A percentile compares a stretch with the other conserved stretches of the same genome.
Conservation (phyloP, 2,113 vertebrate species). For the Triplophysa tibetana region DNA sequence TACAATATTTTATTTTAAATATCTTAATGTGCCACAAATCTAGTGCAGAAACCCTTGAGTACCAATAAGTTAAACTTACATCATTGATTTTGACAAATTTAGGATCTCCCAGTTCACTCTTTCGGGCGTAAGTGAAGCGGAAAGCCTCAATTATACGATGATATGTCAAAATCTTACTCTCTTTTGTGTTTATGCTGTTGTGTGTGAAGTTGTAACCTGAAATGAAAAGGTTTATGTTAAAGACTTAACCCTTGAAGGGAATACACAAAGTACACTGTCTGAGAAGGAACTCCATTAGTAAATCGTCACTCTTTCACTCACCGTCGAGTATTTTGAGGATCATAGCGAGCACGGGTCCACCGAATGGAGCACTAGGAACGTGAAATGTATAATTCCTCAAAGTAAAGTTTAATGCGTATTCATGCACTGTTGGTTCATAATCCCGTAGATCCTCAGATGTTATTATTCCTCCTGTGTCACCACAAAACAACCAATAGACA, state of each 20-base stretch:
- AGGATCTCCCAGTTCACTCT: conserved; percentile 88
- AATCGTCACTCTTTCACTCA: conserved; percentile 58
- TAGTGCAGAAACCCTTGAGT: neutral
- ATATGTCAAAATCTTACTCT: conserved; percentile 85
- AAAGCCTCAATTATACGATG: conserved; percentile 94
- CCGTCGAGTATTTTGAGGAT: conserved; percentile 93
- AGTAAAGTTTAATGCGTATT: conserved; percentile 74
- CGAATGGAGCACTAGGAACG: conserved; percentile 83
- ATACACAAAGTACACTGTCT: too few relatives aligned
- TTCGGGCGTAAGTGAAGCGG: conserved; percentile 90
- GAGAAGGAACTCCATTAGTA: too few relatives aligned
- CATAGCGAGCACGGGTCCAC: conserved; percentile 87
- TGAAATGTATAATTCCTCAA: conserved; percentile 82
- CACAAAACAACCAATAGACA: neutral
- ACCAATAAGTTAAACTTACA: conserved; percentile 67
- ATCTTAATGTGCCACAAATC: too few relatives aligned
- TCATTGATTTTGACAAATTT: conserved; percentile 81
- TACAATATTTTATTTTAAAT: too few relatives aligned
- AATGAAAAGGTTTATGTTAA: conserved; percentile 3
- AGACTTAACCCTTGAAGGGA: too few relatives aligned
- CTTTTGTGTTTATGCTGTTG: conserved; percentile 73
- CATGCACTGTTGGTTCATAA: conserved; percentile 77
- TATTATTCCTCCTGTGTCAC: conserved; percentile 83
- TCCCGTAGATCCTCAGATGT: conserved; percentile 80
- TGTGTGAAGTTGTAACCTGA: conserved; percentile 88